A percentile compares a stretch with the other conserved stretches of the same genome.
These are phyloP conservation scores for Syngnathus typhle DNA, from an alignment of 2,113 vertebrate species.

Conservation along the genomic window DNA sequence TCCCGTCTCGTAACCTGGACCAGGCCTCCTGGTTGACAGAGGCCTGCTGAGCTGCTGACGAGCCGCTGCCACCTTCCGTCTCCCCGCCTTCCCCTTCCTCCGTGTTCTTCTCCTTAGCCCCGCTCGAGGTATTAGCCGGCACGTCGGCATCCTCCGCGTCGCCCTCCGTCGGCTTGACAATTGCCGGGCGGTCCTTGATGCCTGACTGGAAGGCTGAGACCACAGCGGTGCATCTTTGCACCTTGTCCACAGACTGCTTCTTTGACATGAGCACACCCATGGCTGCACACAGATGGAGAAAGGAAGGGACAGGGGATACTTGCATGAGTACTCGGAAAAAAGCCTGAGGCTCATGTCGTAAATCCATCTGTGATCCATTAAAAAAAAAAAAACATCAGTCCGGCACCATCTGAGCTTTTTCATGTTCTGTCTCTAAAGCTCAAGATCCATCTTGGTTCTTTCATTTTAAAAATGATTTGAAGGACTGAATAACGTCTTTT, in stretches of 20 bases:
- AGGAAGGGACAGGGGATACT: slow-evolving; percentile 15
- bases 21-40: slow-evolving; percentile 78
- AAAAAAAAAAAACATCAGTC: background rate
- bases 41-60: slow-evolving; percentile 51
- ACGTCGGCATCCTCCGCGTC: slow-evolving; percentile 65
- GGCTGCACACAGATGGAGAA: slow-evolving; percentile 50
- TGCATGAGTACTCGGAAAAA: background rate
- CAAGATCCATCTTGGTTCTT: background rate
- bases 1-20: slow-evolving; percentile 87
- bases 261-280: slow-evolving; percentile 98
- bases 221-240: slow-evolving; percentile 89
- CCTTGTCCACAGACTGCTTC: slow-evolving; percentile 95
- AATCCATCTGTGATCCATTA: background rate
- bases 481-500: background rate
- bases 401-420: background rate
- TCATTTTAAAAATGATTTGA: background rate
- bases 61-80: slow-evolving; percentile 40
- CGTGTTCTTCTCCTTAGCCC: slow-evolving; percentile 47
- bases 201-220: slow-evolving; percentile 91
- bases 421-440: background rate
- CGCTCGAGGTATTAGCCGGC: slow-evolving; percentile 53
- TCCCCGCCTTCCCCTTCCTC: slow-evolving; percentile 56
- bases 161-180: slow-evolving; percentile 47
- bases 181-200: slow-evolving; percentile 75
- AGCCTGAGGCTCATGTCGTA: background rate